These are phyloP conservation scores for Theropithecus gelada DNA, from an alignment of 2,113 vertebrate species.

Conservation along the genomic window DNA sequence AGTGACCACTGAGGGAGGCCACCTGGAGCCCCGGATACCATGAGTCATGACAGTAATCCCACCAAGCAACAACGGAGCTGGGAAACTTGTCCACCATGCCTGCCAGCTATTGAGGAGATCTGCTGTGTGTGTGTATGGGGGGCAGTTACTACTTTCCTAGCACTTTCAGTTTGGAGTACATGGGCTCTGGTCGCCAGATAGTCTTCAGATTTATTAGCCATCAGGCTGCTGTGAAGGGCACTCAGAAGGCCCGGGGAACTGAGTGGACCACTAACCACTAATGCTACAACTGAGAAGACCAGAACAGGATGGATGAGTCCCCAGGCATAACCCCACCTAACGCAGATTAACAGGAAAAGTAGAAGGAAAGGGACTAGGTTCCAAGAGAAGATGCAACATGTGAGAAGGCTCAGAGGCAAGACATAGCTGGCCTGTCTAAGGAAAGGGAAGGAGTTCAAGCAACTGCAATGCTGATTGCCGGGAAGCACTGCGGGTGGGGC, in stretches of 20 bases:
- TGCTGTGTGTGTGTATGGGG: rapidly evolving
- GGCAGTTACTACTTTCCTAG: neutral
- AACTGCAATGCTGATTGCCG: neutral
- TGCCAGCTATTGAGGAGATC: neutral
- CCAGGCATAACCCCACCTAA: neutral
- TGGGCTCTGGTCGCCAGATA: neutral
- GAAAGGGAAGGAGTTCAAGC: neutral
- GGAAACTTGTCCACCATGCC: neutral
- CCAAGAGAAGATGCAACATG: neutral
- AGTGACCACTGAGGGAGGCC: neutral
- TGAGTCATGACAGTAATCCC: neutral
- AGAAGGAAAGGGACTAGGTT: neutral
- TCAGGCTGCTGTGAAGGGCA: neutral
- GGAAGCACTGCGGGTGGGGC: too few species aligned
- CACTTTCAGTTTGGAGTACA: too few species aligned
- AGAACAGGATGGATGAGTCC: neutral
- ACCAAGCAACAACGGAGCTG: too few species aligned
- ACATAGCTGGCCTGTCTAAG: neutral
- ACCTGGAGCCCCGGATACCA: neutral
- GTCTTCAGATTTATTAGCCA: neutral
- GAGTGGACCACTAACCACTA: neutral
- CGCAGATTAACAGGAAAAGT: too few species aligned
- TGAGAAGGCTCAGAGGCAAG: neutral
- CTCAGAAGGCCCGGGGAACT: neutral
- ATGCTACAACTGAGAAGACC: too few species aligned